Evolutionary conservation across 2,797 vertebrate genomes (phyloP).

Genomic region (Numenius phaeopus): DNA sequence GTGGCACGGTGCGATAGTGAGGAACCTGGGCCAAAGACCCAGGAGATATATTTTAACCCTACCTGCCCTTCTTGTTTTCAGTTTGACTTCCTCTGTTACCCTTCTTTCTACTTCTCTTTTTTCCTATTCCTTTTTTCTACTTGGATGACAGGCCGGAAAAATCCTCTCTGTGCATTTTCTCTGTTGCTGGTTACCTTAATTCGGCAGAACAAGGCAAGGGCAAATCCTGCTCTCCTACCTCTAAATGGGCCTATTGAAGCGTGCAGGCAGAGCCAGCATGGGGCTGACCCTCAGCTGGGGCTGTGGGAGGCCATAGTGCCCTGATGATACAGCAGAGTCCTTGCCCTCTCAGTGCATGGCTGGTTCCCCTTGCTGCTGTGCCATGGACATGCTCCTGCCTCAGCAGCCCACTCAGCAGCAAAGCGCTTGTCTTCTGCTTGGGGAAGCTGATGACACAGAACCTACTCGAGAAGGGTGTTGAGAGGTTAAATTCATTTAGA

Average conservation of each 20-base stretch:
- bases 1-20: background rate
- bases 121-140: background rate
- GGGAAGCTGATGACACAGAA: background rate
- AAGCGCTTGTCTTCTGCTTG: background rate
- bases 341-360: background rate
- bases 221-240: background rate
- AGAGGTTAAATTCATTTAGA: background rate
- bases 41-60: background rate
- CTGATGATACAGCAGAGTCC: background rate
- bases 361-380: background rate
- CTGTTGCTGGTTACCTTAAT: background rate
- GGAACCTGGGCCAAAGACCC: background rate
- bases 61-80: background rate
- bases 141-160: background rate
- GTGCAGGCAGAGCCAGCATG: background rate
- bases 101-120: background rate
- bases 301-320: background rate
- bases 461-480: background rate
- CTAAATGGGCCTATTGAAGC: background rate
- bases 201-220: background rate
- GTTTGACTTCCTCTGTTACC: background rate
- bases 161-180: background rate
- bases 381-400: accelerated
- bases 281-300: background rate
- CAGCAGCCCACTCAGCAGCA: background rate